phyloP scores from a whole-genome alignment of 2,797 vertebrate species.

The Syngnathus rostellatus region DNA sequence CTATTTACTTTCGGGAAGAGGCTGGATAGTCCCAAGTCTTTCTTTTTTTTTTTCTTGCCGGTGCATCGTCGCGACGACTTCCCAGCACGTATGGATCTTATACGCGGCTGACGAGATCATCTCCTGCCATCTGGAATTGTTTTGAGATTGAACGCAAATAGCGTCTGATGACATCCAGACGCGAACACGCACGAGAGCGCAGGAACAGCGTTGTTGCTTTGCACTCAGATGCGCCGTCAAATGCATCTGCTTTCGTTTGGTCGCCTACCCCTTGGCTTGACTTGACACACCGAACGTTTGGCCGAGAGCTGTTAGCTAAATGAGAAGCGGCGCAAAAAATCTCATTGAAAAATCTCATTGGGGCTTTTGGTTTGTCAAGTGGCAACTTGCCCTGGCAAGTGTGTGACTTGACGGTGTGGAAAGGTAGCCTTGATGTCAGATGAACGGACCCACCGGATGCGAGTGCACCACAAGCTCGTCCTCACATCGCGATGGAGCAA shows the following conservation, averaged over 20 bases:
- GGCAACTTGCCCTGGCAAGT: conserved; percentile 19
- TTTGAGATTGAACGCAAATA: conserved; percentile 45
- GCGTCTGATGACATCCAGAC: conserved; percentile 54
- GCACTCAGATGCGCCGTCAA: too few relatives aligned
- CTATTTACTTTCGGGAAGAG: conserved; percentile 42
- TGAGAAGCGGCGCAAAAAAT: too few relatives aligned
- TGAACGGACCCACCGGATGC: too few relatives aligned
- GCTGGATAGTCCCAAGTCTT: conserved; percentile 37
- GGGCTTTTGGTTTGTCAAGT: too few relatives aligned
- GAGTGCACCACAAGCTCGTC: too few relatives aligned
- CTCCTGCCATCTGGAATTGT: conserved; percentile 48
- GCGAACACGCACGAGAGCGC: conserved; percentile 2
- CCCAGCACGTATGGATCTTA: conserved; percentile 3
- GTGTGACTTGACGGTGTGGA: not conserved
- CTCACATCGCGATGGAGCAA: too few relatives aligned
- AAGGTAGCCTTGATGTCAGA: not conserved
- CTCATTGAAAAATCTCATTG: too few relatives aligned
- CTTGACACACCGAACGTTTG: too few relatives aligned
- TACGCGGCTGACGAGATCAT: conserved; percentile 36
- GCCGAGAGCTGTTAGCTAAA: too few relatives aligned
- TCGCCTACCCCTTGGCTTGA: too few relatives aligned
- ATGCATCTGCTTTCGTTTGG: too few relatives aligned
- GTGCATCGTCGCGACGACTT: not conserved
- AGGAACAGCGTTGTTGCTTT: too few relatives aligned
- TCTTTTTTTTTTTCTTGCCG: not conserved